Base-by-base conservation (phyloP, 2,888 invertebrate genomes). In the Protodeltote pygarga region DNA sequence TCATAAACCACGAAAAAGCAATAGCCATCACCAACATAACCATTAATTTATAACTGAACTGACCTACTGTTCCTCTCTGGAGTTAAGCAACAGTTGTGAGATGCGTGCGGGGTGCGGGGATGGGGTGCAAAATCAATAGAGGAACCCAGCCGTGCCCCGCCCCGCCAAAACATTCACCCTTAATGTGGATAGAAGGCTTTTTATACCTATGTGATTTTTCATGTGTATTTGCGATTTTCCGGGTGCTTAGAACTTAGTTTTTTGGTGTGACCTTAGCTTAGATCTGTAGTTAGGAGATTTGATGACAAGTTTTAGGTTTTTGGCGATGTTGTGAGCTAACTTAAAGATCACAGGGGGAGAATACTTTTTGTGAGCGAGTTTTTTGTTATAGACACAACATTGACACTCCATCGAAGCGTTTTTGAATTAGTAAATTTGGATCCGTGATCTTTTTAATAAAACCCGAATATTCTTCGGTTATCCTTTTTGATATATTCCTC, bases 21-120 rank as follows among this genome's bases (percentile, higher is more conserved):
- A n/a, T n/a, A 5, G 4, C 1, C 1, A n/a, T 5, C 1, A 6
- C 8, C 6, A 3, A 40, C 13, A 28, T 20, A 35, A 9, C 5
- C 8, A 50, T 1, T 27, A 27, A 24, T 23, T 25, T 25, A 47
- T 37, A 35, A 52, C 51, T 13, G 29, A 42, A 57, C 57, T 72
- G 69, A 68, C 62, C 73, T 65, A 66, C 50, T 64, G 59, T 49
- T 49, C 50, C 58, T 50, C 73, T 68, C 69, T 63, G 75, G 67
- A 71, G 72, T 78, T 77, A 79, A 90, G 90, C 91, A 91, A 91
- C 91, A 91, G 91, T 90, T 91, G 85, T 73, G 87, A 87, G 86
- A 81, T 83, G 85, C 83, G 88, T 85, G 77, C 66, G 77, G 75
- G 78, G 37, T 49, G 74, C 63, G 77, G 73, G 76, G 75, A 72